These are phyloP conservation scores for Endotricha flammealis DNA, from an alignment of 2,888 invertebrate genomes.

Conservation along the genomic window DNA sequence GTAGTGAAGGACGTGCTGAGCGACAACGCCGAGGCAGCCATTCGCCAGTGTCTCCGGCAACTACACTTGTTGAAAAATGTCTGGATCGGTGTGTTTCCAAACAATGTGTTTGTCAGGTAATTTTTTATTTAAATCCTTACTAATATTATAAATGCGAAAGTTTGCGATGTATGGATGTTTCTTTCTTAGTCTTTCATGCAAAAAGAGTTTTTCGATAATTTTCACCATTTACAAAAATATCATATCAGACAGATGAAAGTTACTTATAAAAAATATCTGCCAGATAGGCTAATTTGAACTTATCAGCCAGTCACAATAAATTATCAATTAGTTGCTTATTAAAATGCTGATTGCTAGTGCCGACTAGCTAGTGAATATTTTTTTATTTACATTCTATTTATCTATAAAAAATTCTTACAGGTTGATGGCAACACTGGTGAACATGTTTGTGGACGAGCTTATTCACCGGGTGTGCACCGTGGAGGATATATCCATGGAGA, in stretches of 20 bases:
- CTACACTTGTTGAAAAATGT: slow-evolving; percentile 90
- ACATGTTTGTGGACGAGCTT: slow-evolving; percentile 82
- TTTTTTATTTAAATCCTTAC: slow-evolving; percentile 4
- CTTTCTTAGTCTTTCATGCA: too few species aligned
- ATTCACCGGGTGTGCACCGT: slow-evolving; percentile 82
- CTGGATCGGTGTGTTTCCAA: slow-evolving; percentile 91
- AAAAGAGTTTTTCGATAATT: too few species aligned
- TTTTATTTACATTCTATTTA: slow-evolving; percentile 1
- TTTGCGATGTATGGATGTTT: too few species aligned
- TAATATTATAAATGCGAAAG: too few species aligned
- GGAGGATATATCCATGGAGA: slow-evolving; percentile 92
- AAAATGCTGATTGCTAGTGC: too few species aligned
- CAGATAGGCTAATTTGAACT: too few species aligned
- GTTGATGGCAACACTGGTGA: slow-evolving; percentile 80
- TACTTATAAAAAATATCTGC: too few species aligned
- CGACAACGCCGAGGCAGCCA: slow-evolving; percentile 82
- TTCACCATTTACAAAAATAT: too few species aligned
- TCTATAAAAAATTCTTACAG: slow-evolving; percentile 27
- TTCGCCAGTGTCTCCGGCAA: slow-evolving; percentile 91
- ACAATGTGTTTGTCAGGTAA: slow-evolving; percentile 83
- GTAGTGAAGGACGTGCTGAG: slow-evolving; percentile 76
- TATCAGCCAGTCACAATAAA: too few species aligned
- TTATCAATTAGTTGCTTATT: too few species aligned
- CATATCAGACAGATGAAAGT: too few species aligned
- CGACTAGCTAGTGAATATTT: too few species aligned